Conservation (phyloP, 2,888 invertebrate species). For the Mongoloraphidia duomilia region DNA sequence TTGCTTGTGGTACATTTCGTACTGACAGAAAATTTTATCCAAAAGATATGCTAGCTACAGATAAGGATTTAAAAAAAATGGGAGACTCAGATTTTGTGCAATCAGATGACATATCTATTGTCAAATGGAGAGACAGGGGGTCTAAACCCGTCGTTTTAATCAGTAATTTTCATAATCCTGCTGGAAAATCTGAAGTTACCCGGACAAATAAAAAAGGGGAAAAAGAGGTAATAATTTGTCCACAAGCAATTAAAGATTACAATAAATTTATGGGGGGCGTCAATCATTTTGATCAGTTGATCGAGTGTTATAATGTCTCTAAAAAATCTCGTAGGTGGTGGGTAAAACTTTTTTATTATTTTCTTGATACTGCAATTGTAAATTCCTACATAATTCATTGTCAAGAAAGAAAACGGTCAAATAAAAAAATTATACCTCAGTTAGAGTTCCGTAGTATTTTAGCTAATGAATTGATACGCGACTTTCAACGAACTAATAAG, state of each 20-base stretch:
- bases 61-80: slow-evolving; percentile 14
- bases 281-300: slow-evolving; percentile 19
- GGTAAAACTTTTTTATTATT: slow-evolving; percentile 20
- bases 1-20: slow-evolving; percentile 20
- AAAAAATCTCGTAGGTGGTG: slow-evolving; percentile 20
- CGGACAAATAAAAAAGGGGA: slow-evolving; percentile 17
- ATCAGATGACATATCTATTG: slow-evolving; percentile 15
- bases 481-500: too few relatives aligned
- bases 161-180: slow-evolving; percentile 16
- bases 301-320: slow-evolving; percentile 16
- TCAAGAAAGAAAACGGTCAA: slow-evolving; percentile 5
- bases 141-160: slow-evolving; percentile 15
- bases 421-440: slow-evolving; percentile 4
- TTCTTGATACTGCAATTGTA: slow-evolving; percentile 18
- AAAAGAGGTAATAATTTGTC: slow-evolving; percentile 15
- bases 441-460: slow-evolving; percentile 7
- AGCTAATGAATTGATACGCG: slow-evolving; percentile 6
- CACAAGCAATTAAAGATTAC: slow-evolving; percentile 17
- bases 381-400: slow-evolving; percentile 15
- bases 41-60: slow-evolving; percentile 14
- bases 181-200: slow-evolving; percentile 10
- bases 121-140: slow-evolving; percentile 21
- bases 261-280: slow-evolving; percentile 21
- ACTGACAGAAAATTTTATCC: slow-evolving; percentile 18
- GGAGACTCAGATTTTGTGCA: slow-evolving; percentile 16